Conservation (phyloP, 2,888 invertebrate species). For the Nematopogon swammerdamellus region DNA sequence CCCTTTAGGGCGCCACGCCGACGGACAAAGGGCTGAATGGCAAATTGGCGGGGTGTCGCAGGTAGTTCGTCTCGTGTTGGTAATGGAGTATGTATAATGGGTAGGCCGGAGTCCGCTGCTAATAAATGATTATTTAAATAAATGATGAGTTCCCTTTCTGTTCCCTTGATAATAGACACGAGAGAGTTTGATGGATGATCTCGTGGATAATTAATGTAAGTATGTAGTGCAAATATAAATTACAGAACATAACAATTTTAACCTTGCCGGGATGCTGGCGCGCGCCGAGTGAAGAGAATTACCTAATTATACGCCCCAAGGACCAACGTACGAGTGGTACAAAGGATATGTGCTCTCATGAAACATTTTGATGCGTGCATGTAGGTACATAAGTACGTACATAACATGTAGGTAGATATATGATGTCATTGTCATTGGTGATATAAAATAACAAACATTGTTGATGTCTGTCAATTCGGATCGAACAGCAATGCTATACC, state of each 20-base stretch:
- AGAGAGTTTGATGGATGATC: constrained; percentile 48
- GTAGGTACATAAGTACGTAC: too few relatives aligned
- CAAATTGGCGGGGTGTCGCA: constrained; percentile 51
- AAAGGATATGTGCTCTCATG: too few relatives aligned
- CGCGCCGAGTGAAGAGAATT: too few relatives aligned
- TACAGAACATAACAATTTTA: too few relatives aligned
- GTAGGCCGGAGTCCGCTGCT: neutral
- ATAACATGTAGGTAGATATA: too few relatives aligned
- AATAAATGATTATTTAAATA: constrained; percentile 23
- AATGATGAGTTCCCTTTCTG: constrained; percentile 43
- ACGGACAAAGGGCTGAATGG: constrained; percentile 52
- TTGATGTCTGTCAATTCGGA: neutral
- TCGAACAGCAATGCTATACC: neutral
- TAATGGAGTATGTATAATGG: constrained; percentile 23
- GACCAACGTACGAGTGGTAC: too few relatives aligned
- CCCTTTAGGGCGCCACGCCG: constrained; percentile 58
- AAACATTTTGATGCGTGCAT: too few relatives aligned
- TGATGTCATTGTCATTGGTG: too few relatives aligned
- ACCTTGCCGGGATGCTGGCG: too few relatives aligned
- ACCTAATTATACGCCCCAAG: too few relatives aligned
- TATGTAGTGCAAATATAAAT: constrained; percentile 1
- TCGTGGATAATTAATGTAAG: constrained; percentile 52
- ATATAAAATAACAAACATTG: too few relatives aligned
- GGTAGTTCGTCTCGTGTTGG: constrained; percentile 52
- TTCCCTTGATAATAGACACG: too few relatives aligned